Conservation (phyloP, 2,113 vertebrate species). For the Brachypodius melanocephalos region DNA sequence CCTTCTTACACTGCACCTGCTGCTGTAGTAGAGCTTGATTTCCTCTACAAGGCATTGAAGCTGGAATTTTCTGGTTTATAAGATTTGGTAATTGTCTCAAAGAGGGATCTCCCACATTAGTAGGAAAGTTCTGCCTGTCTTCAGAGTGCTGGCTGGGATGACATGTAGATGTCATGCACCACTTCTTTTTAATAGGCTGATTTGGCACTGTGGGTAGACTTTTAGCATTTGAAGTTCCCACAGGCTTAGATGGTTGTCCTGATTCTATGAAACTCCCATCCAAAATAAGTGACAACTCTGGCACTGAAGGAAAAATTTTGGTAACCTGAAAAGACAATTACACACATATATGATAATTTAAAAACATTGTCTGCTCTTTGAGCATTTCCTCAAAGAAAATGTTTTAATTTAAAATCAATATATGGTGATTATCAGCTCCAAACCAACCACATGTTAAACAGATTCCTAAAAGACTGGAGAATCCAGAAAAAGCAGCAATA, state of each 20-base stretch:
- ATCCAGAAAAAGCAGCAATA: background rate
- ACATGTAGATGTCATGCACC: background rate
- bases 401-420: background rate
- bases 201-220: slow-evolving; percentile 2
- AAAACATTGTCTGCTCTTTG: background rate
- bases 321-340: slow-evolving; percentile 64
- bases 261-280: slow-evolving; percentile 77
- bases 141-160: slow-evolving; percentile 3
- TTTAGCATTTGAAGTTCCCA: slow-evolving; percentile 19
- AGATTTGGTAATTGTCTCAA: slow-evolving; percentile 50
- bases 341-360: background rate
- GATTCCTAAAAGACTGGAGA: background rate
- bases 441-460: background rate
- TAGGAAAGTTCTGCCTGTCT: slow-evolving; percentile 29
- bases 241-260: background rate
- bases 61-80: slow-evolving; percentile 12
- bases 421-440: background rate
- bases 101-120: slow-evolving; percentile 31
- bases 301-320: slow-evolving; percentile 88
- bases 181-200: slow-evolving; percentile 6
- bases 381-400: background rate
- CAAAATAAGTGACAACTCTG: slow-evolving; percentile 92
- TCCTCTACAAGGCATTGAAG: slow-evolving; percentile 34
- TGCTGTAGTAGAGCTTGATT: slow-evolving; percentile 34
- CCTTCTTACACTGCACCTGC: slow-evolving; percentile 27